A percentile compares a stretch with the other conserved stretches of the same genome.
phyloP scores from a whole-genome alignment of 2,113 vertebrate genomes.

The Sciurus niger region DNA sequence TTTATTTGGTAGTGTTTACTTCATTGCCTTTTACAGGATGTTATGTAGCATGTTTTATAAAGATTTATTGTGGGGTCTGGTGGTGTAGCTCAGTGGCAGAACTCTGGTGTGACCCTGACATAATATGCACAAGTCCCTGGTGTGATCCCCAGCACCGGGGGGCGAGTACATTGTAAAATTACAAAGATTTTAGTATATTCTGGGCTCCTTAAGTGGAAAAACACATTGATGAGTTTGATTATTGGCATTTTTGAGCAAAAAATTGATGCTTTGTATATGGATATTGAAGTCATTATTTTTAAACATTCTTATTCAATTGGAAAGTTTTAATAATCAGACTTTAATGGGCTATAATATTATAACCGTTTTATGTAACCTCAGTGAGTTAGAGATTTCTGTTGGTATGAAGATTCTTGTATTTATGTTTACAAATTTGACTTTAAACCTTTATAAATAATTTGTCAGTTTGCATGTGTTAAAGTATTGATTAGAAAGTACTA shows the following conservation, averaged over 20 bases:
- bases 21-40: conserved; percentile 61
- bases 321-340: background rate
- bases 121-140: background rate
- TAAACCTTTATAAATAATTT: background rate
- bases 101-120: background rate
- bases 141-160: background rate
- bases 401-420: background rate
- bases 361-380: conserved; percentile 48
- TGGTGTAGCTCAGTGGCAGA: background rate
- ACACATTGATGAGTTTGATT: conserved; percentile 22
- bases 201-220: conserved; percentile 38
- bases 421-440: background rate
- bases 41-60: conserved; percentile 66
- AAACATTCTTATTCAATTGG: background rate
- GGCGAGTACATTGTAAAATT: background rate
- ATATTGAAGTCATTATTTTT: background rate
- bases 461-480: background rate
- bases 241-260: background rate
- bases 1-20: background rate
- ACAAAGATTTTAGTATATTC: conserved; percentile 45
- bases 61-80: conserved; percentile 48
- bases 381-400: background rate
- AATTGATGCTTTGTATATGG: background rate
- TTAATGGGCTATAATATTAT: background rate
- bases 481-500: background rate